A percentile compares a stretch with the other conserved stretches of the same genome.
Conservation (phyloP, 2,797 vertebrate genomes). For the Vireo griseus region DNA sequence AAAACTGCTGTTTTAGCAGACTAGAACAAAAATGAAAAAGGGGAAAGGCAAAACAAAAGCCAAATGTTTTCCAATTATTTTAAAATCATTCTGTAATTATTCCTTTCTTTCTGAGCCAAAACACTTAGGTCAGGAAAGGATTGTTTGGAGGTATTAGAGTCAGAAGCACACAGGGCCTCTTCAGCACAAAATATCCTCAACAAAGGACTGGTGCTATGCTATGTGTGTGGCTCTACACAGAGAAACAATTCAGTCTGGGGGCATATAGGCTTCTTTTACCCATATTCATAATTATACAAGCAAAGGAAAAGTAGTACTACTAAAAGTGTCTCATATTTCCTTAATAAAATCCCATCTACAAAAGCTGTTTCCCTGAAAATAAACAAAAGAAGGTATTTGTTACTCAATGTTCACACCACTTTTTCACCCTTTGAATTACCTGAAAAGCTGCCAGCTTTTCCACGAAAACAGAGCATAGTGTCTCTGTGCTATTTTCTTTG, state of each 20-base stretch:
- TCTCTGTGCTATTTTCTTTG: not conserved
- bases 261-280: not conserved
- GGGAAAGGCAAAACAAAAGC: not conserved
- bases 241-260: not conserved
- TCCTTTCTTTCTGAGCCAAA: not conserved
- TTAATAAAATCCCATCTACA: not conserved
- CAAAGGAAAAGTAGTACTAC: not conserved
- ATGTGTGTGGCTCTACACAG: rapidly evolving
- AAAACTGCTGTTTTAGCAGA: not conserved
- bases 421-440: not conserved
- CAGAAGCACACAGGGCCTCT: not conserved
- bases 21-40: not conserved
- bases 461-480: not conserved
- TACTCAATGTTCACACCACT: not conserved
- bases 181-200: not conserved
- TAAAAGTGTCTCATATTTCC: not conserved
- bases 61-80: not conserved
- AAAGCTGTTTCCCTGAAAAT: constrained; percentile 8
- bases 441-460: constrained; percentile 2
- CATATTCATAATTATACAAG: not conserved
- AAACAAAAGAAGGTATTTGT: not conserved
- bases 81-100: not conserved
- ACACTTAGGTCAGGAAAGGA: not conserved
- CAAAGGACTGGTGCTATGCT: not conserved
- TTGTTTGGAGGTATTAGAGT: not conserved